Evolutionary conservation across 2,113 vertebrate genomes (phyloP).

Genomic region (Coptodon rendalli): DNA sequence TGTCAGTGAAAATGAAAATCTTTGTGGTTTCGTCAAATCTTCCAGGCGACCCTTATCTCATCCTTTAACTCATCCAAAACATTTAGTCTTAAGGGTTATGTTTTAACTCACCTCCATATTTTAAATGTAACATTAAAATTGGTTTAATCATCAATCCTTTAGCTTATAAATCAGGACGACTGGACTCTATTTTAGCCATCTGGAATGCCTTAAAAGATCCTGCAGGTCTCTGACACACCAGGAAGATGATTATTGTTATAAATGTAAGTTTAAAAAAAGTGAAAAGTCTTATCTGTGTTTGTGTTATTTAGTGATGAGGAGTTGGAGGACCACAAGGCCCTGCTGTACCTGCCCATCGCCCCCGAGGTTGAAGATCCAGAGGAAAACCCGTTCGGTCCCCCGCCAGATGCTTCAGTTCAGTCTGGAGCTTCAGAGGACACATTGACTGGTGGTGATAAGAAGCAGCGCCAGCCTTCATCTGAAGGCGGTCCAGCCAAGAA

Average conservation of each 20-base stretch:
- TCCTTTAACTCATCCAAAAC: background rate
- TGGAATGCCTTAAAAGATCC: background rate
- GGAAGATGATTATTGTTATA: background rate
- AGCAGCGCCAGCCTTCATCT: conserved; percentile 83
- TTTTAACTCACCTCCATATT: background rate
- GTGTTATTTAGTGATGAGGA: conserved; percentile 84
- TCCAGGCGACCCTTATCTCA: background rate
- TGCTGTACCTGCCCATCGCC: conserved; percentile 94
- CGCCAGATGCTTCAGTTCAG: conserved; percentile 81
- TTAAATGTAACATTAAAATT: background rate
- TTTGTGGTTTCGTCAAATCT: background rate
- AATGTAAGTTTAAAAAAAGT: background rate
- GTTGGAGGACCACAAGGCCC: conserved; percentile 90
- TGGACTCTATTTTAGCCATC: background rate
- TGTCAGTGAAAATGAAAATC: background rate
- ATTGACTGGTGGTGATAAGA: conserved; percentile 75
- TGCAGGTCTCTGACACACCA: background rate
- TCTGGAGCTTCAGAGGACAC: conserved; percentile 75
- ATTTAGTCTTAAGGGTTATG: background rate
- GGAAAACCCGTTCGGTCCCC: conserved; percentile 94
- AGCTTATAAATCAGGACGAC: background rate
- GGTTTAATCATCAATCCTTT: background rate
- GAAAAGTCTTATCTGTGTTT: background rate
- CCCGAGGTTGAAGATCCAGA: conserved; percentile 98
- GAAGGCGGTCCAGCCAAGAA: conserved; percentile 93